Conservation (phyloP, 1,140 invertebrate species). For the Aphis gossypii region DNA sequence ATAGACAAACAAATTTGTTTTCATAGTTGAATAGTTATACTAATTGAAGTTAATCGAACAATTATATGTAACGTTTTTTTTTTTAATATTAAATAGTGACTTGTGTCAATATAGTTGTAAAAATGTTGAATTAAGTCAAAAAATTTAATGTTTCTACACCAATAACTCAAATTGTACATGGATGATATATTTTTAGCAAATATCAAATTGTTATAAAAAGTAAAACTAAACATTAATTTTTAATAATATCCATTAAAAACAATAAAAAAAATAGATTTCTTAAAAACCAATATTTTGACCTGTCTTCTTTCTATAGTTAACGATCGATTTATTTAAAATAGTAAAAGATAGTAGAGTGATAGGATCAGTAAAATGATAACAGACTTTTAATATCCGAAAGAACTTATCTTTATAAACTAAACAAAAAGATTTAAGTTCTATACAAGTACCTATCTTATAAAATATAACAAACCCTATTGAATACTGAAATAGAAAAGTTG, state of each 20-base stretch:
- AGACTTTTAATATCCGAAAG: not conserved
- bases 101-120: no score
- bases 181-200: not conserved
- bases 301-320: not conserved
- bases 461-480: not conserved
- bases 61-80: no score
- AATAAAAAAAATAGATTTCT: not conserved
- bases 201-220: not conserved
- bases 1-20: no score
- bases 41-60: no score
- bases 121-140: no score
- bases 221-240: not conserved
- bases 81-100: no score
- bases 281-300: not conserved
- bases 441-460: not conserved
- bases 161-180: not conserved
- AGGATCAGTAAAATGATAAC: not conserved
- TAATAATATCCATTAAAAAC: not conserved
- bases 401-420: not conserved
- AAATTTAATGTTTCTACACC: no score
- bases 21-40: no score
- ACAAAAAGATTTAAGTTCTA: not conserved
- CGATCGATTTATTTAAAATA: not conserved
- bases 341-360: not conserved
- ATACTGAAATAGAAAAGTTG: not conserved